A percentile compares a stretch with the other conserved stretches of the same genome.
Evolutionary conservation across 2,888 invertebrate genomes (phyloP).

Genomic region (Drosophila tripunctata): DNA sequence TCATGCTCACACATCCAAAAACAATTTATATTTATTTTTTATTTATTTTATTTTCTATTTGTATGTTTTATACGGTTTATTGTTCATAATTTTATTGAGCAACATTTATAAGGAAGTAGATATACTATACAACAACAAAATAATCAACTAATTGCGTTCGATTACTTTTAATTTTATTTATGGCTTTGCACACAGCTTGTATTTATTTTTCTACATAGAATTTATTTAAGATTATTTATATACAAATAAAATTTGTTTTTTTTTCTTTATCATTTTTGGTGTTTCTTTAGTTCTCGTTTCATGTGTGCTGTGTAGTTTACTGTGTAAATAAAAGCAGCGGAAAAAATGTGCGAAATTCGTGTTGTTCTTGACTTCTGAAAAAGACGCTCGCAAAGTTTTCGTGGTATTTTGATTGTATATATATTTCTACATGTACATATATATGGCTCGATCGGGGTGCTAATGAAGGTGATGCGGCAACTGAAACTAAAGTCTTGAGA

Average conservation of each 20-base stretch:
- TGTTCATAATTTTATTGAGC: slow-evolving; percentile 22
- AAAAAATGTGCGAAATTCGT: slow-evolving; percentile 54
- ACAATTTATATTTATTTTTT: slow-evolving; percentile 25
- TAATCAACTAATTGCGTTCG: slow-evolving; percentile 28
- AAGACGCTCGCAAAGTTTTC: slow-evolving; percentile 36
- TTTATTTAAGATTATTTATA: slow-evolving; percentile 1
- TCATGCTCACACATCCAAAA: slow-evolving; percentile 8
- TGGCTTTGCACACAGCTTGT: slow-evolving; percentile 3
- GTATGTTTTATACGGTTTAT: slow-evolving; percentile 1
- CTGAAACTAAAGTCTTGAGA: background rate
- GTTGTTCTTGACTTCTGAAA: slow-evolving; percentile 49
- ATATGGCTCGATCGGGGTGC: slow-evolving; percentile 35
- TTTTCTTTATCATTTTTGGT: background rate
- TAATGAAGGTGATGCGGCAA: slow-evolving; percentile 48
- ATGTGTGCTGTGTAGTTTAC: slow-evolving; percentile 21
- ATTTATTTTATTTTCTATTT: slow-evolving; percentile 7
- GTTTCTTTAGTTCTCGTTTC: slow-evolving; percentile 13
- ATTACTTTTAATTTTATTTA: slow-evolving; percentile 16
- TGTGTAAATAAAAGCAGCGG: slow-evolving; percentile 31
- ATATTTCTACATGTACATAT: background rate
- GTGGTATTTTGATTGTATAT: slow-evolving; percentile 12
- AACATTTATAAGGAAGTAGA: slow-evolving; percentile 43
- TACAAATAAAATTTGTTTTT: too few relatives aligned
- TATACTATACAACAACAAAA: background rate
- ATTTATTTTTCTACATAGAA: slow-evolving; percentile 14